Percentiles rank a stretch among this genome's conserved stretches.
Evolutionary conservation across 2,113 vertebrate species (phyloP).

Genomic region (Emydocephalus ijimae): DNA sequence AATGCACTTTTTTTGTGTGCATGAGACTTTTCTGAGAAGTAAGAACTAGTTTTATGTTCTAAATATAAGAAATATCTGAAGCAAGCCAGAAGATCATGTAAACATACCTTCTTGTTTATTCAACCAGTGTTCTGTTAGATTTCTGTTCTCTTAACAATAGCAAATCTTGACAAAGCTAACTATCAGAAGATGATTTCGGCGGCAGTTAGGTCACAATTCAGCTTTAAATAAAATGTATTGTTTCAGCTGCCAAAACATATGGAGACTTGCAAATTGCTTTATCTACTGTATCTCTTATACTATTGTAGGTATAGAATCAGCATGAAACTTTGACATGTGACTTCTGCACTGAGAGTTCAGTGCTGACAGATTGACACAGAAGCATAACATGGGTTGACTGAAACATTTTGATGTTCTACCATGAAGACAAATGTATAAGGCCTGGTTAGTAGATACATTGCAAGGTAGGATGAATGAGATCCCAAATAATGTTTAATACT

Average conservation of each 20-base stretch:
- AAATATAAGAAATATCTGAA: slow-evolving; percentile 57
- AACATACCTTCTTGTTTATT: slow-evolving; percentile 75
- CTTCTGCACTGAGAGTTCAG: not conserved
- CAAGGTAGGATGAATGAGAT: not conserved
- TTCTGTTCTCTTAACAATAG: slow-evolving; percentile 57
- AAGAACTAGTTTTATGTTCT: slow-evolving; percentile 53
- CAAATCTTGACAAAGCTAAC: slow-evolving; percentile 50
- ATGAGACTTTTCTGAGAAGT: slow-evolving; percentile 47
- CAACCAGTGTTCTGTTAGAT: slow-evolving; percentile 57
- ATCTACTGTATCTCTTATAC: not conserved
- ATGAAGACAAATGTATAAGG: not conserved
- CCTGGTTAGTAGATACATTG: not conserved
- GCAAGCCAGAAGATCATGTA: slow-evolving; percentile 52
- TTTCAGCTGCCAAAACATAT: not conserved
- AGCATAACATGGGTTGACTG: not conserved
- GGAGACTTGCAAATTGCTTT: not conserved
- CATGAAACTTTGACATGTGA: too few relatives aligned
- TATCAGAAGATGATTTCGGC: slow-evolving; percentile 44
- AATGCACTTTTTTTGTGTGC: slow-evolving; percentile 33
- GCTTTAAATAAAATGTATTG: not conserved
- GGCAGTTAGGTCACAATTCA: not conserved
- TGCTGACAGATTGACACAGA: not conserved
- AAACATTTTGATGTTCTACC: not conserved
- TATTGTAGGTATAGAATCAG: not conserved
- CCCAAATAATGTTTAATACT: not conserved